Base-by-base conservation (phyloP, 2,113 vertebrate species). In the Scatophagus argus region DNA sequence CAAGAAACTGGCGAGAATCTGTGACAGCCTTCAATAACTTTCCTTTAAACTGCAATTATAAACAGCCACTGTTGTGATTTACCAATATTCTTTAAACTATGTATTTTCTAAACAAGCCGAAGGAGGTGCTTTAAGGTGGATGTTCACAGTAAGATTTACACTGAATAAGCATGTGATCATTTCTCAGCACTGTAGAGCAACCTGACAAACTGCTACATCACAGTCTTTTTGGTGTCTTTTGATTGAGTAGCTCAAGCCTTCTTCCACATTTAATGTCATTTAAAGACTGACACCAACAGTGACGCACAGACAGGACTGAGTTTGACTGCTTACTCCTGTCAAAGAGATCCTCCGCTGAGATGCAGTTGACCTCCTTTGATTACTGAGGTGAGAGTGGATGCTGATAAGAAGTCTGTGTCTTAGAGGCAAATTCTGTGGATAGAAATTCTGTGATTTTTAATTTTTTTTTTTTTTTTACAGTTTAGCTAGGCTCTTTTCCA, bases 401-500 rank as follows among this genome's bases (percentile, higher is more conserved):
- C n/a, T 29, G 34, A 68, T 68, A 41, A 5, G 17, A 78, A 55
- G 47, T 78, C 77, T 71, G 69, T 47, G 60, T 55, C 51, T 59
- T 62, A n/a, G 52, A 67, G 63, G 69, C 62, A 59, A 59, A 66
- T 31, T 77, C 58, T 34, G 60, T n/a, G n/a, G n/a, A n/a, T n/a
- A n/a, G n/a, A n/a, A n/a, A n/a, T n/a, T n/a, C n/a, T n/a, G n/a
- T n/a, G n/a, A n/a, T n/a, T n/a, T n/a, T n/a, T n/a, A n/a, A n/a
- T n/a, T n/a, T n/a, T n/a, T n/a, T n/a, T n/a, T n/a, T n/a, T n/a
- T n/a, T n/a, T 55, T 31, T 96, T 91, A 99, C 54, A 98, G 91
- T 73, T 94, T 97, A 17, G 94, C 93, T 90, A 99, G 93, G 94
- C 95, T 95, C 23, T 92, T 96, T 94, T 99, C 95, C 0, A 99